Evolutionary conservation across 2,888 invertebrate genomes (phyloP).

Genomic region (Cheilosia impressa): DNA sequence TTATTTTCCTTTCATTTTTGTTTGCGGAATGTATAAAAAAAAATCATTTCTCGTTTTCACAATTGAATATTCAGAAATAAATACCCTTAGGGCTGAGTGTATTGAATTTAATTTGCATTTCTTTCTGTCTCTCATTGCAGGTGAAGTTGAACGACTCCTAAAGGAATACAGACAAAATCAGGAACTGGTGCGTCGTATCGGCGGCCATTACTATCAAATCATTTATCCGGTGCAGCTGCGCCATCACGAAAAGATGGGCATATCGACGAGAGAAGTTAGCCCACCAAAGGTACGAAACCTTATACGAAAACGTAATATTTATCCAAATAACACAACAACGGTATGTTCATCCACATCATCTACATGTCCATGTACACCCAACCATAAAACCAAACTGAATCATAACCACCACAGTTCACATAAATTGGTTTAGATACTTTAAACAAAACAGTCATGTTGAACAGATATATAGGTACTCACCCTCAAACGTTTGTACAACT

Average conservation of each 20-base stretch:
- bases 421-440: constrained; percentile 49
- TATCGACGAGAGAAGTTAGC: constrained; percentile 95
- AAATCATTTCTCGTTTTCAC: too few species aligned
- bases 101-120: constrained; percentile 78
- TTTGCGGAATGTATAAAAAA: too few species aligned
- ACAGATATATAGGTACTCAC: constrained; percentile 10
- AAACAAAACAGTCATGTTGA: constrained; percentile 43
- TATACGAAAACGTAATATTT: constrained; percentile 82
- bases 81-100: not conserved
- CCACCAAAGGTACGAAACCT: constrained; percentile 91
- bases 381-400: constrained; percentile 31
- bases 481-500: not conserved
- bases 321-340: constrained; percentile 84
- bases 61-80: not conserved
- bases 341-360: constrained; percentile 84
- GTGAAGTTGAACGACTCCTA: constrained; percentile 95
- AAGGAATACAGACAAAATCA: constrained; percentile 96
- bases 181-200: constrained; percentile 95
- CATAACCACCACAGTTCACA: constrained; percentile 58
- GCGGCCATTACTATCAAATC: constrained; percentile 96
- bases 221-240: constrained; percentile 97
- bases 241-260: constrained; percentile 98
- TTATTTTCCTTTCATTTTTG: too few species aligned
- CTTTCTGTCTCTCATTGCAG: constrained; percentile 84
- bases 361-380: constrained; percentile 33